These are phyloP conservation scores for Pelosia muscerda DNA, from an alignment of 2,888 invertebrate genomes.

Conservation along the genomic window DNA sequence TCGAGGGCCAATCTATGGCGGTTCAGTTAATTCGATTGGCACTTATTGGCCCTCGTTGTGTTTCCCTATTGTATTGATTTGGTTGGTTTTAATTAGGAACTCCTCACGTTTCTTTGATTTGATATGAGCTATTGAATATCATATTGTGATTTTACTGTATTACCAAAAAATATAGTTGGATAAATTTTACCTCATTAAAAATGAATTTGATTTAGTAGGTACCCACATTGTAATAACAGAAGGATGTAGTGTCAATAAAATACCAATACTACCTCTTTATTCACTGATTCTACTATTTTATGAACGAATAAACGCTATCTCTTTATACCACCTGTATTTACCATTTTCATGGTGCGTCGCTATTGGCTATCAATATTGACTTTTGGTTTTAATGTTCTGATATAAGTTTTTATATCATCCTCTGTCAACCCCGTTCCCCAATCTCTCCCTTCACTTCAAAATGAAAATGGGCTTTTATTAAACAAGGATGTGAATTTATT, in stretches of 20 bases:
- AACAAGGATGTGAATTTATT: conserved; percentile 50
- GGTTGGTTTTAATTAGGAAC: conserved; percentile 43
- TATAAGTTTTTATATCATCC: conserved; percentile 53
- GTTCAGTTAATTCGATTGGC: conserved; percentile 47
- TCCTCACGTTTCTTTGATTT: not conserved
- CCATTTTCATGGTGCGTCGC: conserved; percentile 70
- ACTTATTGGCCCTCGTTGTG: conserved; percentile 50
- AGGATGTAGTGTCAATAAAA: not conserved
- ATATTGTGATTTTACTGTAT: not conserved
- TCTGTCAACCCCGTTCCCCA: conserved; percentile 24
- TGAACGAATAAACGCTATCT: conserved; percentile 13
- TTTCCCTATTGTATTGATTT: conserved; percentile 51
- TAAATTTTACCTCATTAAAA: not conserved
- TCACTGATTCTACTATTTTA: not conserved
- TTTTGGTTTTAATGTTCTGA: conserved; percentile 66
- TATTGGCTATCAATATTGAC: conserved; percentile 74
- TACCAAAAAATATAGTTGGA: not conserved
- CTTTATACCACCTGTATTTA: conserved; percentile 69
- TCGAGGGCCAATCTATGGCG: conserved; percentile 53
- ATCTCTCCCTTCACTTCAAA: conserved; percentile 54
- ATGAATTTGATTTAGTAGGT: not conserved
- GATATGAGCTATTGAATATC: too few relatives aligned
- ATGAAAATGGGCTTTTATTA: conserved; percentile 52
- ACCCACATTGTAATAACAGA: too few relatives aligned
- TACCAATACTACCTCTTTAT: not conserved